phyloP scores from a whole-genome alignment of 2,797 vertebrate species.

The Geotrypetes seraphini region DNA sequence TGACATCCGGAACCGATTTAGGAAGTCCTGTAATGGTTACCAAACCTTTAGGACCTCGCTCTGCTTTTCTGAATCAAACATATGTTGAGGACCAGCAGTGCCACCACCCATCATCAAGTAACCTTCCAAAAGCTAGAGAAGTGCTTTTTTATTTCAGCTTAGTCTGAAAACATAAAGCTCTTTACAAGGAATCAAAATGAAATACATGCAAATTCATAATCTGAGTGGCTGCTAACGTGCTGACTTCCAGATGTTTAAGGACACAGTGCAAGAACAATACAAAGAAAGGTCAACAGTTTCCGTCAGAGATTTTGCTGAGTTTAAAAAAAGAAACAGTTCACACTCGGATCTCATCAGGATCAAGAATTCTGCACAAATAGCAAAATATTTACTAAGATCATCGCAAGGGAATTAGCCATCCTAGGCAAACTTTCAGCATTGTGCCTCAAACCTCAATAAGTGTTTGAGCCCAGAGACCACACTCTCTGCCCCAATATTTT shows the following conservation, averaged over 20 bases:
- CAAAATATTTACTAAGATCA: constrained; percentile 50
- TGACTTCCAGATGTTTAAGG: constrained; percentile 91
- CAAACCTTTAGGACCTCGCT: constrained; percentile 79
- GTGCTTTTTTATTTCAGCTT: constrained; percentile 45
- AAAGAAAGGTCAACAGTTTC: constrained; percentile 57
- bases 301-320: constrained; percentile 65
- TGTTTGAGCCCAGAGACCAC: too few species aligned
- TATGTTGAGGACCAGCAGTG: constrained; percentile 82
- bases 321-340: constrained; percentile 47
- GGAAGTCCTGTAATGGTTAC: constrained; percentile 97
- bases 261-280: constrained; percentile 48
- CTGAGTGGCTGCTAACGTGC: constrained; percentile 70
- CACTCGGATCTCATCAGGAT: constrained; percentile 49
- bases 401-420: too few species aligned
- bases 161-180: constrained; percentile 37
- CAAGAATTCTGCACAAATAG: constrained; percentile 56
- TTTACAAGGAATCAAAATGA: constrained; percentile 80
- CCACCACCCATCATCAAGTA: constrained; percentile 83
- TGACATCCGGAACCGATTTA: constrained; percentile 82
- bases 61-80: constrained; percentile 70
- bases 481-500: too few species aligned
- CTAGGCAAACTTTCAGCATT: too few species aligned
- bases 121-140: constrained; percentile 66
- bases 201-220: constrained; percentile 80
- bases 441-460: too few species aligned